Evolutionary conservation across 2,797 vertebrate genomes (phyloP).

Genomic region (Lutra lutra): DNA sequence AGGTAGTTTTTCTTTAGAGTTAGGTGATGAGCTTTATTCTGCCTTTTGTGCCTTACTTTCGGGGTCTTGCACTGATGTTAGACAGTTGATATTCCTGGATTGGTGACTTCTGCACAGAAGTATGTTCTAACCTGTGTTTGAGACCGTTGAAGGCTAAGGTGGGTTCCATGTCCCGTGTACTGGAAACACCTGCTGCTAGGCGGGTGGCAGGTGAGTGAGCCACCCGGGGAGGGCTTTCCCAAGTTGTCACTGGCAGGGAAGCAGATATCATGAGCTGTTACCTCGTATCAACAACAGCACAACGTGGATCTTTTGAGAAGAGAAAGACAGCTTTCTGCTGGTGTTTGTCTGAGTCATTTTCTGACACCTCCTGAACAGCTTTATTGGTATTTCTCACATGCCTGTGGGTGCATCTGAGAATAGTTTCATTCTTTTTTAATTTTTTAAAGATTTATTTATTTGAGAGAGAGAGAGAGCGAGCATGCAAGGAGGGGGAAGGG

Average conservation of each 20-base stretch:
- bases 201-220: fast-evolving
- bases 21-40: not conserved
- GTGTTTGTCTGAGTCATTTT: not conserved
- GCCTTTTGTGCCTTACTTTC: not conserved
- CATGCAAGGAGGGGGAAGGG: not conserved
- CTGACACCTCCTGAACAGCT: not conserved
- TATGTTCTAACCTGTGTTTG: not conserved
- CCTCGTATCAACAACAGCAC: not conserved
- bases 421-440: not conserved
- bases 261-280: not conserved
- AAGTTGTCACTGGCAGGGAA: not conserved
- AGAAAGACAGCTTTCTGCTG: not conserved
- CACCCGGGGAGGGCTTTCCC: no score
- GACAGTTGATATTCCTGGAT: not conserved
- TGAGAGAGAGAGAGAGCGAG: not conserved
- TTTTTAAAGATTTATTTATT: not conserved
- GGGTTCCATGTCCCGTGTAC: not conserved
- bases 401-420: not conserved
- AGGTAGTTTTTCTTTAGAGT: not conserved
- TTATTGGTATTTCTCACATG: not conserved
- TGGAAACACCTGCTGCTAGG: not conserved
- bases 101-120: not conserved
- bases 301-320: not conserved
- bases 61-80: not conserved
- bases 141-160: not conserved